phyloP scores from a whole-genome alignment of 2,888 invertebrate species.

The Lasiommata megera region DNA sequence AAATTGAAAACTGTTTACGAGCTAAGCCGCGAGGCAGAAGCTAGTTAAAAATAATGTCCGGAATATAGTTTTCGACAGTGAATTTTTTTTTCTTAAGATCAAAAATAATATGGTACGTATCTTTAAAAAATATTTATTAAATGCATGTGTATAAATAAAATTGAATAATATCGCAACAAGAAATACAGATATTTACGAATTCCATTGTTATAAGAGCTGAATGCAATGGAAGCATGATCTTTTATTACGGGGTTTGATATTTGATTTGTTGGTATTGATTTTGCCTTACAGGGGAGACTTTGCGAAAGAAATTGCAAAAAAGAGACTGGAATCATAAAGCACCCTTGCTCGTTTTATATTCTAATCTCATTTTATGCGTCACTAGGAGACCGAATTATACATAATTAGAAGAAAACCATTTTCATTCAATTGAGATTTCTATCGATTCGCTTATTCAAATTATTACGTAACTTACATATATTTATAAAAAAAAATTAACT shows the following conservation, averaged over 20 bases:
- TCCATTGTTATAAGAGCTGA: background rate
- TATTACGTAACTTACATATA: no score
- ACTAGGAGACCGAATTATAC: constrained; percentile 6
- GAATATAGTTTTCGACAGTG: no score
- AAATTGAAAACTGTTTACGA: no score
- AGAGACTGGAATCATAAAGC: constrained; percentile 20
- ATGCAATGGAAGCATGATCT: constrained; percentile 4
- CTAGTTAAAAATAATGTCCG: no score
- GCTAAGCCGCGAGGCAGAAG: no score
- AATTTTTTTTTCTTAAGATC: no score
- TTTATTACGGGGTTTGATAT: constrained; percentile 27
- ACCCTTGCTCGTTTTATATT: constrained; percentile 23
- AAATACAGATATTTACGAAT: background rate
- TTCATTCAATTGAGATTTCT: background rate
- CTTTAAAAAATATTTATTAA: no score
- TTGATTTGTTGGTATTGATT: constrained; percentile 28
- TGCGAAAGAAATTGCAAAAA: constrained; percentile 17
- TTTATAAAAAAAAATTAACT: no score
- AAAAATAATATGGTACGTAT: no score
- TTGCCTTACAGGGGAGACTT: constrained; percentile 17
- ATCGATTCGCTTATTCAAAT: background rate
- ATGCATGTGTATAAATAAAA: no score
- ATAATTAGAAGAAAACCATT: background rate
- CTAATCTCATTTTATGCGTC: constrained; percentile 23
- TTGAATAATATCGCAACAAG: background rate